Conservation (phyloP, 92 coral and sea anemone species). For the Porites cylindrica region DNA sequence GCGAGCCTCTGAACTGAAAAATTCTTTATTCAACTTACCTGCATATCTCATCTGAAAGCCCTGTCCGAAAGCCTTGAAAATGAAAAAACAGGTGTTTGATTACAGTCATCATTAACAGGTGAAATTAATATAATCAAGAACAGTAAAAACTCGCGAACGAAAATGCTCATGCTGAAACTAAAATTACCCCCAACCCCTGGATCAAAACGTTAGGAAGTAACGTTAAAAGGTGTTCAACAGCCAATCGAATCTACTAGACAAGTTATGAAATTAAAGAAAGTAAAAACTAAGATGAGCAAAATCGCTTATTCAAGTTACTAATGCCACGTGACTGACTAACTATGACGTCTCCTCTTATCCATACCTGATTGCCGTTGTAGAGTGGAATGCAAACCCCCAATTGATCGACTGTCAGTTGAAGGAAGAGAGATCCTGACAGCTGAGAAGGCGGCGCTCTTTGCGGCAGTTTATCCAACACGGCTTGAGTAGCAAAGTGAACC, state of each 20-base stretch:
- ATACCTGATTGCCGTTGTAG: slow-evolving; percentile 77
- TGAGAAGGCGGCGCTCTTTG: slow-evolving; percentile 92
- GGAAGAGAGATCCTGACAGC: slow-evolving; percentile 93
- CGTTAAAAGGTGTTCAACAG: too few relatives aligned
- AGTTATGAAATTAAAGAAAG: too few relatives aligned
- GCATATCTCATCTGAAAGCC: slow-evolving; percentile 62
- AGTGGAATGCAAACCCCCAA: slow-evolving; percentile 97
- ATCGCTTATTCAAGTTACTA: too few relatives aligned
- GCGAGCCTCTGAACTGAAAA: neutral
- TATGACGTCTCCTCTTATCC: neutral
- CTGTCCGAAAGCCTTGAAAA: slow-evolving; percentile 37
- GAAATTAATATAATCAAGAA: too few relatives aligned
- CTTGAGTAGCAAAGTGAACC: slow-evolving; percentile 99
- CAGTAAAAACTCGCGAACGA: too few relatives aligned
- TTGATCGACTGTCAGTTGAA: slow-evolving; percentile 93
- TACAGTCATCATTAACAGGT: neutral
- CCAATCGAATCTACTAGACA: too few relatives aligned
- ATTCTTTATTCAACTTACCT: slow-evolving; percentile 29
- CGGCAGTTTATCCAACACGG: slow-evolving; percentile 94
- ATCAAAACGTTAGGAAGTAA: too few relatives aligned
- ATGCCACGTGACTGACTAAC: neutral
- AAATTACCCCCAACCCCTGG: neutral
- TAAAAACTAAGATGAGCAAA: too few relatives aligned
- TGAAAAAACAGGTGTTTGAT: neutral
- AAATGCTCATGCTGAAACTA: neutral